These are phyloP conservation scores for Siniperca scherzeri DNA, from an alignment of 2,797 vertebrate genomes.

Conservation along the genomic window DNA sequence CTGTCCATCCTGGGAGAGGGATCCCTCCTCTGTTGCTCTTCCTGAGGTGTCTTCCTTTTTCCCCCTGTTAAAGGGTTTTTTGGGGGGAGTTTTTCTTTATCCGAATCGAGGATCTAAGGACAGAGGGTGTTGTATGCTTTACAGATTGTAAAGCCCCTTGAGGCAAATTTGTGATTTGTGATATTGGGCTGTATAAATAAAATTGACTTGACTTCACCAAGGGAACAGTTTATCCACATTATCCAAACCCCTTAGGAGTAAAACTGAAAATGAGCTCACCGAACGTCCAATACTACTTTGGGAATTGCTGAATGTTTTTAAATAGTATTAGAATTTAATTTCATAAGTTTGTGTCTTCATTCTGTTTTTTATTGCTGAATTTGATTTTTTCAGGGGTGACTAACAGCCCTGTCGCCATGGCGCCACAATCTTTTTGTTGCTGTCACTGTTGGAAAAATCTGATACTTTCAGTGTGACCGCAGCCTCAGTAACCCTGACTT, in stretches of 20 bases:
- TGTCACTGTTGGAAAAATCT: not conserved
- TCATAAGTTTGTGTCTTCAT: not conserved
- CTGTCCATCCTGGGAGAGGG: no score
- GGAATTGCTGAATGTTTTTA: not conserved
- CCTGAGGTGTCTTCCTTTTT: no score
- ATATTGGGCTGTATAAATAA: no score
- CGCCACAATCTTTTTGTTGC: not conserved
- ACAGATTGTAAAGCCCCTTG: no score
- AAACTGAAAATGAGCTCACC: not conserved
- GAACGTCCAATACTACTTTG: not conserved
- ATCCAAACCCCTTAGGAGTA: not conserved
- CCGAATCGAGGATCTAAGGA: no score
- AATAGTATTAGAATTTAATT: not conserved
- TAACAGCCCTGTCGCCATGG: not conserved
- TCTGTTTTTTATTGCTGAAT: not conserved
- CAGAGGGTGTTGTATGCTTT: no score
- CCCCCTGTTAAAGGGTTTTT: no score
- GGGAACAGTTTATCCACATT: not conserved
- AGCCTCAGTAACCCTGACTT: not conserved
- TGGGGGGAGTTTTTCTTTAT: no score
- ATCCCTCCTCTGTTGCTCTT: no score
- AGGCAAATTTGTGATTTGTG: no score
- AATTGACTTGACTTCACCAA: not conserved
- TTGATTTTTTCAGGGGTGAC: not conserved
- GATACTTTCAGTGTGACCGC: not conserved